Base-by-base conservation (phyloP, 92 coral and sea anemone genomes). In the Diadumene lineata region DNA sequence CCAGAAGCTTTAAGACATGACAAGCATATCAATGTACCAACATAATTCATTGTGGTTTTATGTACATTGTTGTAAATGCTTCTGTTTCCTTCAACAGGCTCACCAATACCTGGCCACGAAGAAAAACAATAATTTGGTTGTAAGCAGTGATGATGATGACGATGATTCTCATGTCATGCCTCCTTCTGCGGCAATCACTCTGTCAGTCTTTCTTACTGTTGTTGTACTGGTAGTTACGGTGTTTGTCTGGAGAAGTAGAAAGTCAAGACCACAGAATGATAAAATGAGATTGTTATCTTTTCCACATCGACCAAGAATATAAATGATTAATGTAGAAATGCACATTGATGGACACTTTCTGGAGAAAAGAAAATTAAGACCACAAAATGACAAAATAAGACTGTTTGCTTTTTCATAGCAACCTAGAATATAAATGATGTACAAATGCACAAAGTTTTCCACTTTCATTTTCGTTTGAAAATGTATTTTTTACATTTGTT, bases 291-390 rank as follows among this genome's bases (percentile, higher is more conserved):
- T 87, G 16, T 53, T 87, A 25, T 68, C 88, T 8, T 80, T 75
- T 31, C 89, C 96, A 33, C 77, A 68, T 62, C 83, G 67, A 63
- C 92, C 89, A 10, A 90, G 86, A 33, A 68, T 90, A 32, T 90
- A 76, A 38, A 38, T 38, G 48, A 38, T 38, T 38, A n/a, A n/a
- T n/a, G n/a, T n/a, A n/a, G n/a, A n/a, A n/a, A n/a, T n/a, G n/a
- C n/a, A n/a, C n/a, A n/a, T n/a, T n/a, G n/a, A n/a, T n/a, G n/a
- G n/a, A n/a, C n/a, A n/a, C n/a, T n/a, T n/a, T n/a, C n/a, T n/a
- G n/a, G n/a, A n/a, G n/a, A n/a, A n/a, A n/a, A n/a, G n/a, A n/a
- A n/a, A n/a, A n/a, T n/a, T n/a, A n/a, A n/a, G n/a, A n/a, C n/a
- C n/a, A n/a, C n/a, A n/a, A n/a, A n/a, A n/a, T n/a, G n/a, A n/a